Conservation (phyloP, 2,888 invertebrate species). For the Ochlodes sylvanus region DNA sequence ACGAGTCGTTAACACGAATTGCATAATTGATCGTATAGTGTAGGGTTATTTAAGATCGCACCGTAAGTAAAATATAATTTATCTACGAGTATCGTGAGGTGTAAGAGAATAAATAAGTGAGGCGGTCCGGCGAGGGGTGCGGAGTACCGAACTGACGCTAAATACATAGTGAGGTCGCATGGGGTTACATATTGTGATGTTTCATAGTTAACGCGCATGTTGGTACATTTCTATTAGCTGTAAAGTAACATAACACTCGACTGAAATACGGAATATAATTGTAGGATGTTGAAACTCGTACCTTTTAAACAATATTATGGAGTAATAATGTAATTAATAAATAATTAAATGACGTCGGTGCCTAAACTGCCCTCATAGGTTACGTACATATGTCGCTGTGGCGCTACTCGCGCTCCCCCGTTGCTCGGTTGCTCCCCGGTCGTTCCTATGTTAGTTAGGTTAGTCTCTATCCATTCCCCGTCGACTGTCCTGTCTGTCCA, state of each 20-base stretch:
- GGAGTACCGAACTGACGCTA: constrained; percentile 74
- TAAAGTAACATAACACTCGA: constrained; percentile 68
- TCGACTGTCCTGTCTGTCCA: constrained; percentile 51
- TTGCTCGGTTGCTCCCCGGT: constrained; percentile 49
- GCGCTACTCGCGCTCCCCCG: constrained; percentile 50
- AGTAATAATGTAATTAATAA: constrained; percentile 64
- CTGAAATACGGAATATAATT: constrained; percentile 69
- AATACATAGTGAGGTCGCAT: constrained; percentile 69
- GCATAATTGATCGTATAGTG: constrained; percentile 83
- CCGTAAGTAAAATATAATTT: constrained; percentile 83
- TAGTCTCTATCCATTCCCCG: constrained; percentile 80
- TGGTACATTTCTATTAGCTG: constrained; percentile 78
- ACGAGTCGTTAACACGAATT: constrained; percentile 77
- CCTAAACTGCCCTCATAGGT: constrained; percentile 72
- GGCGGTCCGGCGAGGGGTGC: constrained; percentile 78
- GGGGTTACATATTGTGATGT: constrained; percentile 75
- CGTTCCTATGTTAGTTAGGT: constrained; percentile 82
- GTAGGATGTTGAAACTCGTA: constrained; percentile 72
- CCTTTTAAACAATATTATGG: constrained; percentile 61
- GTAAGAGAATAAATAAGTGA: constrained; percentile 76
- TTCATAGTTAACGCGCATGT: constrained; percentile 76
- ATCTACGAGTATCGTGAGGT: constrained; percentile 78
- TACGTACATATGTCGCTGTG: constrained; percentile 64
- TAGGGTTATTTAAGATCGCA: constrained; percentile 85
- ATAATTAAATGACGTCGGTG: constrained; percentile 62